phyloP scores from a whole-genome alignment of 2,113 vertebrate species.

The Amphiprion ocellaris region DNA sequence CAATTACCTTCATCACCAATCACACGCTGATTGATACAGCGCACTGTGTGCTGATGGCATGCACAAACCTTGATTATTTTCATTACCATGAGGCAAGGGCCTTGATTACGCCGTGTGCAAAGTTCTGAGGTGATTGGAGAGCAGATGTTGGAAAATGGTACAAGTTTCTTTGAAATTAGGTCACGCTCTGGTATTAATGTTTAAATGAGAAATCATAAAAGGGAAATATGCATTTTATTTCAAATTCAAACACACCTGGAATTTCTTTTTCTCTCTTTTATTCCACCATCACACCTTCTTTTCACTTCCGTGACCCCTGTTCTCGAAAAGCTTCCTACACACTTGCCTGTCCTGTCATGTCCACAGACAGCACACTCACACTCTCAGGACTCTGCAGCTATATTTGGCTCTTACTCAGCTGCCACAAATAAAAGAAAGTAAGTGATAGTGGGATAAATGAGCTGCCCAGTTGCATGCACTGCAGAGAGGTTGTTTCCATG shows the following conservation, averaged over 20 bases:
- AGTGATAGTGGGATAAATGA: conserved; percentile 68
- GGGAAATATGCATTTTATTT: not conserved
- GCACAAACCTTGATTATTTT: conserved; percentile 66
- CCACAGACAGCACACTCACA: conserved; percentile 40
- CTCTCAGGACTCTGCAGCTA: conserved; percentile 79
- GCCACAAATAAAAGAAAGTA: conserved; percentile 78
- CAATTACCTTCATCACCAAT: conserved; percentile 75
- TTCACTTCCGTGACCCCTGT: conserved; percentile 31
- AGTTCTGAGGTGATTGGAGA: conserved; percentile 60
- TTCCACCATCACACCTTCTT: conserved; percentile 2
- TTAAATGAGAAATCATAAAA: not conserved
- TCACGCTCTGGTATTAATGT: conserved; percentile 22
- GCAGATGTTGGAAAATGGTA: conserved; percentile 45
- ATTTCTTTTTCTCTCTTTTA: not conserved
- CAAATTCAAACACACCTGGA: not conserved
- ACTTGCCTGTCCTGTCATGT: conserved; percentile 33
- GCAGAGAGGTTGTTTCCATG: conserved; percentile 63
- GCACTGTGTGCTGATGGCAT: conserved; percentile 68
- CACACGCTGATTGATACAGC: conserved; percentile 69
- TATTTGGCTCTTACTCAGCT: conserved; percentile 86
- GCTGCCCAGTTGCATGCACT: conserved; percentile 25
- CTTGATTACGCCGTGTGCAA: conserved; percentile 67
- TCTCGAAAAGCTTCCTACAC: conserved; percentile 28
- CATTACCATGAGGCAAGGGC: conserved; percentile 60
- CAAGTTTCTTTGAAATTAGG: conserved; percentile 32